Conservation (phyloP, 2,888 invertebrate genomes). For the Cephus sareptanus region DNA sequence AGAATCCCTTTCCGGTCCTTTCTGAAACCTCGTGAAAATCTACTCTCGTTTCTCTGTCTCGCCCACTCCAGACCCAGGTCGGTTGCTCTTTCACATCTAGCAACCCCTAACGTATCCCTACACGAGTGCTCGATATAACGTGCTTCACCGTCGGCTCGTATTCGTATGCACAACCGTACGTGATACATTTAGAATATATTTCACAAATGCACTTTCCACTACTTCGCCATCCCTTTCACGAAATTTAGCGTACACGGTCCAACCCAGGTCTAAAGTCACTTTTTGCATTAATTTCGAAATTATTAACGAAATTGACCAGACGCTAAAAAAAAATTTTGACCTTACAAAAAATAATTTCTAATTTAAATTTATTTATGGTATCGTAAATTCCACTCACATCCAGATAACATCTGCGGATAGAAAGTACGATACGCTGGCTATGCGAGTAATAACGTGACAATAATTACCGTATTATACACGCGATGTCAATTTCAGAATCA, state of each 20-base stretch:
- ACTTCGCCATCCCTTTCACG: neutral
- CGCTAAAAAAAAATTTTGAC: too few relatives aligned
- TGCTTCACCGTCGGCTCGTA: neutral
- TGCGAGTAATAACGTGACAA: conserved; percentile 32
- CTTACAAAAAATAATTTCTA: neutral
- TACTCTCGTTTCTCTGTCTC: neutral
- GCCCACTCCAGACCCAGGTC: neutral
- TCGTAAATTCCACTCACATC: conserved; percentile 19
- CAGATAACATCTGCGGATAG: neutral
- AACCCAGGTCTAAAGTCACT: neutral
- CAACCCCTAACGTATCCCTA: neutral
- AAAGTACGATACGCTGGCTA: conserved; percentile 15
- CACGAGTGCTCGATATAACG: neutral
- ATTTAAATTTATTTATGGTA: conserved; percentile 37
- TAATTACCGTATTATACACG: conserved; percentile 21
- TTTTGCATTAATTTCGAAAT: neutral
- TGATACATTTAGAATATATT: neutral
- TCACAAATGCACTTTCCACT: neutral
- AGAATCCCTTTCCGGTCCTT: neutral
- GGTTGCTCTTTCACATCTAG: neutral
- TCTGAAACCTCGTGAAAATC: neutral
- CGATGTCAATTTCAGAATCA: conserved; percentile 26
- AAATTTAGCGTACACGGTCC: neutral
- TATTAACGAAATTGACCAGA: too few relatives aligned
- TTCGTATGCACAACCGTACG: neutral